A percentile compares a stretch with the other conserved stretches of the same genome.
phyloP scores from a whole-genome alignment of 2,888 invertebrate species.

The Cerceris ruficornis region DNA sequence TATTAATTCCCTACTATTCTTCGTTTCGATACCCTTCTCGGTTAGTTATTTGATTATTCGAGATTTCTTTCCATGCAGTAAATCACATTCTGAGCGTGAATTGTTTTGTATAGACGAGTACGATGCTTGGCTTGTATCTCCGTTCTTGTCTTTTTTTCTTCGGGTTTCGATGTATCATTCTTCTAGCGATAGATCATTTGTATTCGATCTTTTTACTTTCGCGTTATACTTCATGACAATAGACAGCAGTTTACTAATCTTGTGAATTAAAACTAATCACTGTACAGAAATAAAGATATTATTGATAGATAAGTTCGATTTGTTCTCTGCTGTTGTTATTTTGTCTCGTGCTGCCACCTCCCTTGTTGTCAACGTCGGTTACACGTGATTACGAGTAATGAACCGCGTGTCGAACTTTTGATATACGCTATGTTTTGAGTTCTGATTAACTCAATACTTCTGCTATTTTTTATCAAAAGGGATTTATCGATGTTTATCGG shows the following conservation, averaged over 20 bases:
- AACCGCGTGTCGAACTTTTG: constrained; percentile 27
- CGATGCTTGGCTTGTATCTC: constrained; percentile 13
- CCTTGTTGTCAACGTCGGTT: constrained; percentile 63
- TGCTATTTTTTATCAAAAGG: not conserved
- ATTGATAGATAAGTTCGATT: constrained; percentile 70
- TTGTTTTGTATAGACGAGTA: constrained; percentile 4
- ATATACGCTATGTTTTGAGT: not conserved
- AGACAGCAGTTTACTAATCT: not conserved
- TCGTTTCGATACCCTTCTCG: constrained; percentile 2
- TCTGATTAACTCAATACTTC: not conserved
- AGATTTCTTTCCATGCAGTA: not conserved
- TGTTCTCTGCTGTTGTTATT: constrained; percentile 69
- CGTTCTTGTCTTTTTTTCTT: constrained; percentile 52
- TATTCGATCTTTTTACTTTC: not conserved
- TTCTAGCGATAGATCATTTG: constrained; percentile 2
- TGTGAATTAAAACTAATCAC: constrained; percentile 11
- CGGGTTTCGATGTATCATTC: constrained; percentile 16
- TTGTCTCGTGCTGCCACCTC: constrained; percentile 70
- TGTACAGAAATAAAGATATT: constrained; percentile 38
- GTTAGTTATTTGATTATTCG: not conserved
- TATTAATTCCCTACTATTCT: constrained; percentile 42
- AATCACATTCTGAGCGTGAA: not conserved
- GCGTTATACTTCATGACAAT: not conserved
- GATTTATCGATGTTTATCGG: not conserved
- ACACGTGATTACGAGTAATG: constrained; percentile 68